Evolutionary conservation across 2,888 invertebrate genomes (phyloP), one percentile per base, ranked within the genome.

Genomic region (Aphelenchoides bicaudatus): DNA sequence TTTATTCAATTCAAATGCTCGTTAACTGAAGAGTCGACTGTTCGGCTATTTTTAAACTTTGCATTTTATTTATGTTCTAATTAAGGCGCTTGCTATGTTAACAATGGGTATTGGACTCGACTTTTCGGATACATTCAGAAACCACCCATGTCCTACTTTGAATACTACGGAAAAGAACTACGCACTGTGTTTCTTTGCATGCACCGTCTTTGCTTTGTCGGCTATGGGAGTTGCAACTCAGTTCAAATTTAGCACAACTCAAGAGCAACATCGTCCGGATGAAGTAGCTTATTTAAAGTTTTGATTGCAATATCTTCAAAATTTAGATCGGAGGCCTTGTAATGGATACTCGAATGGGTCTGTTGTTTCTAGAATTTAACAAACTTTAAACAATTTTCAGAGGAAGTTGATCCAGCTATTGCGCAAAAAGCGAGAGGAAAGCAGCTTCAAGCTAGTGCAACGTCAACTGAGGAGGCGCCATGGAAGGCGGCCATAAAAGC

Each of bases 61-160:
- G n/a, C n/a, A n/a, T n/a, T n/a, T n/a, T n/a, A n/a, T n/a, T n/a
- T n/a, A n/a, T n/a, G n/a, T n/a, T n/a, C n/a, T n/a, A n/a, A n/a
- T n/a, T 43, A 98, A 96, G 96, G 96, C 92, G 28, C 83, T 96
- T 71, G 89, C 96, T 46, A 98, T 98, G 96, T 96, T 98, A 82
- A 88, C 96, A 80, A 92, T 98, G 60, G 91, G 91, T 59, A 91
- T 92, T 73, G 91, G 90, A 1, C 83, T 98, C 61, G 96, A 98
- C 82, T 91, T 94, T 80, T 92, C 93, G 58, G 92, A 92, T 21
- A 88, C 91, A 0, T 96, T 98, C 81, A 89, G 91, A 4, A 77
- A 77, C 57, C 77, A 77, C 65, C 77, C 77, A n/a, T 77, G 77
- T 59, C 77, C 77, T 4, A 73, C 70, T 13, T 71, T 67, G 75